Base-by-base conservation (phyloP, 2,888 invertebrate species). In the Mycalesis mineus region DNA sequence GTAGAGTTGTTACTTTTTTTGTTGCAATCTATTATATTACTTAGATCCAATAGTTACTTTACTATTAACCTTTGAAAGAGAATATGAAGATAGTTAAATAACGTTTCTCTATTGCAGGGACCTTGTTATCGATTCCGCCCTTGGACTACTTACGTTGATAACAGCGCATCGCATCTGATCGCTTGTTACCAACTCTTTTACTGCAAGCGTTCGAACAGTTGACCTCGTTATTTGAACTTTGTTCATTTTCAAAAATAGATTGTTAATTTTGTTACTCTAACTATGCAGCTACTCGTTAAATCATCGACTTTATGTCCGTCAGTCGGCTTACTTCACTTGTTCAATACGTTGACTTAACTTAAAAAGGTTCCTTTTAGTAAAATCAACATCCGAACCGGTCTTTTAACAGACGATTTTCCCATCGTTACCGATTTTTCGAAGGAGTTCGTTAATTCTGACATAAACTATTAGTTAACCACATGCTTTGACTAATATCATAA, bases 111-210 rank as follows among this genome's bases (percentile, higher is more conserved):
- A 65, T 66, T 68, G 71, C 71, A 73, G 68, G 74, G 81, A 75
- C 84, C 85, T 86, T 84, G 84, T 68, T 82, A 84, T 87, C 87
- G 86, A 84, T 73, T 71, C 68, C 77, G 87, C 87, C 88, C 88
- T 89, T 89, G 88, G 82, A 83, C 88, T 80, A 88, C 82, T 83
- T 88, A 77, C 71, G 55, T 59, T 60, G 73, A 78, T 87, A 86
- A 87, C 84, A 80, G 74, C 77, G 75, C 78, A 78, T 71, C 72
- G 74, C 73, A 85, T 85, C 84, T 79, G 87, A 88, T 88, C 41
- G 50, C 51, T 53, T 55, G 48, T 42, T 41, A 60, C 41, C 22
- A 45, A n/a, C 47, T 29, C 41, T 49, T 36, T 49, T 49, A 37
- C 29, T 50, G 13, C 29, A 28, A 49, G 17, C 8, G 49, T 8